Evolutionary conservation across 1,140 invertebrate genomes (phyloP).

Genomic region (Magallana angulata): DNA sequence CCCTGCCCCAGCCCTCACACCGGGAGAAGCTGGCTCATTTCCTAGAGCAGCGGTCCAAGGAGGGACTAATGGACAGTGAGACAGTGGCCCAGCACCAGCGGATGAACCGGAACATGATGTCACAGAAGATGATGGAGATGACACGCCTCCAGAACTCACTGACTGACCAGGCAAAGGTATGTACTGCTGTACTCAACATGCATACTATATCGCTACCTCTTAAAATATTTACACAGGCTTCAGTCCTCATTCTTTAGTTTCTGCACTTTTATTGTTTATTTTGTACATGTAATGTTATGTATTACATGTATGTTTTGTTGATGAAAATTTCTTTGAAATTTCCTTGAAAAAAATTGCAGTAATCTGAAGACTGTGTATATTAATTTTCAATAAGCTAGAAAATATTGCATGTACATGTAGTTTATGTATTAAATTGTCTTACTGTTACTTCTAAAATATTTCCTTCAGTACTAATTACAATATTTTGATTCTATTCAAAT

Average conservation of each 20-base stretch:
- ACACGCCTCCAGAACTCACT: constrained; percentile 71
- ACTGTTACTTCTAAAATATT: neutral
- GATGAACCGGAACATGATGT: constrained; percentile 59
- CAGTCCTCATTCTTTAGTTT: neutral
- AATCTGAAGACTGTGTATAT: too few species aligned
- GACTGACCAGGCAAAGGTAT: constrained; percentile 73
- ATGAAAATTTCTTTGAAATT: too few species aligned
- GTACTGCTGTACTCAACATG: neutral
- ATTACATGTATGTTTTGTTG: too few species aligned
- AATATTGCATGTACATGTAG: neutral
- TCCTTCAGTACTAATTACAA: neutral
- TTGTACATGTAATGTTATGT: too few species aligned
- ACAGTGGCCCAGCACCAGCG: constrained; percentile 64
- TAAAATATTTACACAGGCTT: constrained; percentile 1
- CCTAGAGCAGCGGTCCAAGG: constrained; percentile 64
- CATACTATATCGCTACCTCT: neutral
- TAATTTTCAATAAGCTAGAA: neutral
- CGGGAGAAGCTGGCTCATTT: constrained; percentile 51
- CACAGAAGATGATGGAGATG: constrained; percentile 73
- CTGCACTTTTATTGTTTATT: neutral
- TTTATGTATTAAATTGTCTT: neutral
- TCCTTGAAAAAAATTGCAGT: too few species aligned
- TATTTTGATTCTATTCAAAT: too few species aligned
- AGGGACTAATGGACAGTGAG: constrained; percentile 63
- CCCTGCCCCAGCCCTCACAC: constrained; percentile 52